Percentiles rank a stretch among this genome's conserved stretches.
phyloP scores from a whole-genome alignment of 2,888 invertebrate species.

The Cheilosia soror region DNA sequence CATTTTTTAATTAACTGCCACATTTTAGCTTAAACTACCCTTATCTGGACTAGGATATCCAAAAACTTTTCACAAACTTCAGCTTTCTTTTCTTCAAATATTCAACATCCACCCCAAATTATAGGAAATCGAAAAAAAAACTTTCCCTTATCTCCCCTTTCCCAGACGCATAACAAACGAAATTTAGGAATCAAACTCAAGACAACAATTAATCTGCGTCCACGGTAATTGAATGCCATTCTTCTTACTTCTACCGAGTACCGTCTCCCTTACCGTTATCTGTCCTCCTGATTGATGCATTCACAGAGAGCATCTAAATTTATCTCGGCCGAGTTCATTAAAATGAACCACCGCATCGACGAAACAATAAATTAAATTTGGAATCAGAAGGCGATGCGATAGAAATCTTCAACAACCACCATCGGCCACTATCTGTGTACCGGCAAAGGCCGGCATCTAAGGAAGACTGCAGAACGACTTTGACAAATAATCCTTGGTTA shows the following conservation, averaged over 20 bases:
- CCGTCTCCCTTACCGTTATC: constrained; percentile 19
- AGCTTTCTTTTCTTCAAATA: neutral
- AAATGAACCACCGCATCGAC: constrained; percentile 43
- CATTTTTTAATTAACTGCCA: too few relatives aligned
- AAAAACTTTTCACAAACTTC: constrained; percentile 43
- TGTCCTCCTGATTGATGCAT: constrained; percentile 60
- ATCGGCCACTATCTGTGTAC: constrained; percentile 28
- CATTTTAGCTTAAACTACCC: too few relatives aligned
- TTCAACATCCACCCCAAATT: constrained; percentile 1
- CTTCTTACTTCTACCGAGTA: constrained; percentile 26
- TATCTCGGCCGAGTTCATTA: constrained; percentile 54
- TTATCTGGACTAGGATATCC: neutral
- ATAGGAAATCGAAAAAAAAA: neutral
- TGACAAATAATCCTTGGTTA: constrained; percentile 68
- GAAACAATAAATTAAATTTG: constrained; percentile 63
- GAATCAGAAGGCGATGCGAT: constrained; percentile 47
- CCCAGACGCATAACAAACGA: constrained; percentile 22
- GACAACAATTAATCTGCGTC: constrained; percentile 66
- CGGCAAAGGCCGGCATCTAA: constrained; percentile 51
- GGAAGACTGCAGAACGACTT: constrained; percentile 30
- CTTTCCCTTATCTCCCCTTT: constrained; percentile 31
- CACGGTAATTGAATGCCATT: constrained; percentile 65
- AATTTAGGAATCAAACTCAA: constrained; percentile 63
- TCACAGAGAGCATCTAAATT: constrained; percentile 29
- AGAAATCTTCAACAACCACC: constrained; percentile 39